Base-by-base conservation (phyloP, 2,888 invertebrate genomes). In the Junonia oenone region DNA sequence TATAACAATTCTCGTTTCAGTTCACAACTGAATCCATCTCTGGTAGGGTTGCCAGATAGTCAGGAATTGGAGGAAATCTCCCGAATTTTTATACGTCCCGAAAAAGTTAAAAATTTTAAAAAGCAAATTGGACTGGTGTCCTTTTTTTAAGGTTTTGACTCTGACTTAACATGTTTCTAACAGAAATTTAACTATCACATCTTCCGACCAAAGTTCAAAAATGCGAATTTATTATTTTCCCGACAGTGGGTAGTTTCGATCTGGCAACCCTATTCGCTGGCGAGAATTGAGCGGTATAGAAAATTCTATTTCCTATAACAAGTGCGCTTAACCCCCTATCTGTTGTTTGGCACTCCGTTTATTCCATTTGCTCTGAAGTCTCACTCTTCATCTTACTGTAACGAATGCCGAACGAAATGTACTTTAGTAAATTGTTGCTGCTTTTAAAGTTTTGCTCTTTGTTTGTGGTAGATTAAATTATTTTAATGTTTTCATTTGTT, bases 231-330 rank as follows among this genome's bases (percentile, higher is more conserved):
- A n/a, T n/a, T n/a, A n/a, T n/a, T n/a, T n/a, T n/a, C n/a, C n/a
- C n/a, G n/a, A n/a, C n/a, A n/a, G n/a, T n/a, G n/a, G n/a, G n/a
- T n/a, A n/a, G n/a, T n/a, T n/a, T n/a, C n/a, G n/a, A n/a, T n/a
- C n/a, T n/a, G n/a, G n/a, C n/a, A n/a, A n/a, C n/a, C n/a, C n/a
- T n/a, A n/a, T n/a, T n/a, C 8, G 43, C n/a, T n/a, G 37, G 37
- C 22, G 38, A 46, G 38, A 51, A 46, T 45, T 38, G 37, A 38
- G 31, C 38, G 45, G 45, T 45, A 50, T 55, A 55, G 46, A 45
- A 55, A 55, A 51, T 49, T 45, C 38, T 46, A 46, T 55, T 55
- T 55, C 46, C 46, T 31, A 14, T 14, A 31, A 55, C 26, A 49
- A 22, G 26, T 55, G 33, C 33, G 9, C 48, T 54, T 37, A 50